These are phyloP conservation scores for Oeneis ivallda DNA, from an alignment of 2,888 invertebrate species.

Conservation along the genomic window DNA sequence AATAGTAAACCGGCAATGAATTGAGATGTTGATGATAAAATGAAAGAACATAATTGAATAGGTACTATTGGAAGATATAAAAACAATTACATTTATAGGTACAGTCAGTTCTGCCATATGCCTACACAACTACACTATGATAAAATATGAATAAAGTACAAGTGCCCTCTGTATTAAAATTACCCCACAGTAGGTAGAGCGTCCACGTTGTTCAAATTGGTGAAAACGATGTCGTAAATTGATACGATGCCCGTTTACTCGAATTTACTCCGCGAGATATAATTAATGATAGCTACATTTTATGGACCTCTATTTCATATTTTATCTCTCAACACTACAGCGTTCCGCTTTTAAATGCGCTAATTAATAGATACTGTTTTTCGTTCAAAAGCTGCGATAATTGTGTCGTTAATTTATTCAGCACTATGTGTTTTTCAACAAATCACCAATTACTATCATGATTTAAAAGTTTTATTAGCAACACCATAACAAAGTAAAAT, in stretches of 20 bases:
- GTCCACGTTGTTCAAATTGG: conserved; percentile 27
- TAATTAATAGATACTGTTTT: conserved; percentile 29
- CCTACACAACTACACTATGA: no score
- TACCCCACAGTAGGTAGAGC: conserved; percentile 10
- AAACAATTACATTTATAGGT: no score
- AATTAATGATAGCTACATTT: conserved; percentile 32
- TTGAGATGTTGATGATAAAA: no score
- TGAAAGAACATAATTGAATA: no score
- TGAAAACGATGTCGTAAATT: conserved; percentile 33
- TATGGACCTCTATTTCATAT: conserved; percentile 32
- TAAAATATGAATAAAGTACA: conserved; percentile 1
- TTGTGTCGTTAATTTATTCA: conserved; percentile 3
- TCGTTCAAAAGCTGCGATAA: neutral
- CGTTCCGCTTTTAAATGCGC: conserved; percentile 24
- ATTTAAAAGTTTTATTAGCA: neutral
- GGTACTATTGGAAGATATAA: no score
- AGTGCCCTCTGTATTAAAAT: conserved; percentile 21
- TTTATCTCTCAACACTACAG: conserved; percentile 30
- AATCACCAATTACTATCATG: neutral
- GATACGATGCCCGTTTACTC: conserved; percentile 29
- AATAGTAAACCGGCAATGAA: no score
- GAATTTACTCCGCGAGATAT: conserved; percentile 31
- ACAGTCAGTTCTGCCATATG: no score
- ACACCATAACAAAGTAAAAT: neutral
- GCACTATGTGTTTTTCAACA: neutral